These are phyloP conservation scores for Chondrilla cf. caribensis DNA, from an alignment of 37 sponge, comb jelly and placozoan species.

Conservation along the genomic window DNA sequence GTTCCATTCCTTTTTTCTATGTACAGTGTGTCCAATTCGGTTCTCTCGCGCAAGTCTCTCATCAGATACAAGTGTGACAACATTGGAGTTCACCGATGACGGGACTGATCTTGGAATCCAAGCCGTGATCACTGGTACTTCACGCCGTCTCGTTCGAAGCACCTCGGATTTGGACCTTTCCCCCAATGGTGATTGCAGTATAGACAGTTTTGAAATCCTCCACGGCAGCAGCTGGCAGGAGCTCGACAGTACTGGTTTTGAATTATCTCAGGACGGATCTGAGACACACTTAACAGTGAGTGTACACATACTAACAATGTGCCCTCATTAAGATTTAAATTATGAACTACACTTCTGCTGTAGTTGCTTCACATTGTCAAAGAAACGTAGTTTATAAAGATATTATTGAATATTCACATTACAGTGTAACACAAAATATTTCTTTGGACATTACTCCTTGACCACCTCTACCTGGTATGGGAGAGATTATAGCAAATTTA, in stretches of 20 bases:
- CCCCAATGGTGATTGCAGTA: slow-evolving; percentile 7
- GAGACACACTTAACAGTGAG: not conserved
- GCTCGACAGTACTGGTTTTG: slow-evolving; percentile 10
- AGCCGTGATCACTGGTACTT: slow-evolving; percentile 12
- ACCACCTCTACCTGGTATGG: no score
- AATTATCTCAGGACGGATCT: not conserved
- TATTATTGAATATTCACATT: no score
- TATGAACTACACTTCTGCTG: no score
- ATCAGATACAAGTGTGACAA: slow-evolving; percentile 26
- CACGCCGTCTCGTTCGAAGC: not conserved
- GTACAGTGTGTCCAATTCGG: slow-evolving; percentile 23
- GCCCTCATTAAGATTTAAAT: no score
- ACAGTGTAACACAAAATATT: no score
- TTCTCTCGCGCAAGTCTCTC: slow-evolving; percentile 6
- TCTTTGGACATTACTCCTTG: no score
- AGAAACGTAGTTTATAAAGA: no score
- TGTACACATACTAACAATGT: no score
- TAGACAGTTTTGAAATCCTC: not conserved
- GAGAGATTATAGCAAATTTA: no score
- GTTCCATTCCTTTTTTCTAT: no score
- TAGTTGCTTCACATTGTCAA: no score
- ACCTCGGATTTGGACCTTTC: not conserved
- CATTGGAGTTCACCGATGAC: slow-evolving; percentile 11
- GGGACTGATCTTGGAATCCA: not conserved
- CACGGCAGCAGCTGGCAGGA: not conserved